These are phyloP conservation scores for Quadriops clusia DNA, from an alignment of 2,888 invertebrate species.

Conservation along the genomic window DNA sequence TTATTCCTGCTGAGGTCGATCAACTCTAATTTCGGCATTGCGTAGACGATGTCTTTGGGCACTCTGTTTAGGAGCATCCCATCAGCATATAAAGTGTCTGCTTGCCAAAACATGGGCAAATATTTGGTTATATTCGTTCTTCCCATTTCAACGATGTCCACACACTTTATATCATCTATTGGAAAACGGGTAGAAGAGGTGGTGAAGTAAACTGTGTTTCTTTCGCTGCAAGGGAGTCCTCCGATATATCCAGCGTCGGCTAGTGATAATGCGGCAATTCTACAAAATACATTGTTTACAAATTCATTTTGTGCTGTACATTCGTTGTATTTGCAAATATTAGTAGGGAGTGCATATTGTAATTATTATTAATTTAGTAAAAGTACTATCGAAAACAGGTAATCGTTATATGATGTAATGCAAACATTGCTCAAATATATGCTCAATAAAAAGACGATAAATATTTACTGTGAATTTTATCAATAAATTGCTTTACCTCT, in stretches of 20 bases:
- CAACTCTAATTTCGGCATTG: conserved; percentile 24
- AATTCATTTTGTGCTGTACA: neutral
- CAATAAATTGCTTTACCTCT: too few species aligned
- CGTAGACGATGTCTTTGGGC: conserved; percentile 14
- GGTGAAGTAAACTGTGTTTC: conserved; percentile 27
- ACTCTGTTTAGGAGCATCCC: conserved; percentile 23
- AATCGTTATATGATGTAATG: too few species aligned
- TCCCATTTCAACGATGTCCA: conserved; percentile 26
- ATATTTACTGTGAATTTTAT: too few species aligned
- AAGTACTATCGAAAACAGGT: too few species aligned
- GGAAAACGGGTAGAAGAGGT: conserved; percentile 15
- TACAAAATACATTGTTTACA: neutral
- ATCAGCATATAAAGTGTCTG: conserved; percentile 26
- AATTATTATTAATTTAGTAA: too few species aligned
- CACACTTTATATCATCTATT: conserved; percentile 20
- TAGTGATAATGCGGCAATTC: conserved; percentile 1
- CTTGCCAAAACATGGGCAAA: conserved; percentile 10
- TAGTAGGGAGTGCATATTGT: too few species aligned
- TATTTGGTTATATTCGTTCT: conserved; percentile 12
- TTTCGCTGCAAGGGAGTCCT: conserved; percentile 28
- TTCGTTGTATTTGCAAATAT: too few species aligned
- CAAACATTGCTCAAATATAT: too few species aligned
- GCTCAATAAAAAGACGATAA: too few species aligned
- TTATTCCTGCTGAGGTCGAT: conserved; percentile 29
- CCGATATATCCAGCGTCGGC: conserved; percentile 17